Percentiles rank a stretch among this genome's conserved stretches.
These are phyloP conservation scores for Callosobruchus maculatus DNA, from an alignment of 2,888 invertebrate genomes.

Conservation along the genomic window DNA sequence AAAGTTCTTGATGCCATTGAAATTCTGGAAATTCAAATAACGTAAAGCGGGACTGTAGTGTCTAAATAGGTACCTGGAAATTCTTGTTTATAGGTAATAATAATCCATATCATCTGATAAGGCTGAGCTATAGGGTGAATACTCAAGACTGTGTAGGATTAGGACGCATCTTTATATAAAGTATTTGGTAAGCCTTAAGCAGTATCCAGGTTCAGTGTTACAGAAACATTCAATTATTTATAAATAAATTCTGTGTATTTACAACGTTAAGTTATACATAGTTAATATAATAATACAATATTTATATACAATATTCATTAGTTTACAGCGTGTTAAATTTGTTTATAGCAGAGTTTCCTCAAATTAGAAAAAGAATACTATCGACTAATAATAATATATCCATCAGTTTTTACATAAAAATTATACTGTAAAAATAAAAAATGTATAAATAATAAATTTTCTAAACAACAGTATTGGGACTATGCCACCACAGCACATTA, in stretches of 20 bases:
- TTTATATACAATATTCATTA: constrained; percentile 24
- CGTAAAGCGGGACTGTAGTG: too few relatives aligned
- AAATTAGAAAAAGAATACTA: not conserved
- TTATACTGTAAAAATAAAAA: not conserved
- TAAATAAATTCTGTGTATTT: constrained; percentile 25
- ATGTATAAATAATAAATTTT: not conserved
- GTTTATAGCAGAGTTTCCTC: constrained; percentile 11
- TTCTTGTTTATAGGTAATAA: too few relatives aligned
- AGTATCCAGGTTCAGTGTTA: not conserved
- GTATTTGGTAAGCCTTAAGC: too few relatives aligned
- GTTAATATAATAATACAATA: constrained; percentile 24
- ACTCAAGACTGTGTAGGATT: too few relatives aligned
- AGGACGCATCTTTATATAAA: too few relatives aligned
- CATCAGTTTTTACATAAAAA: not conserved
- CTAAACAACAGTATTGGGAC: not conserved
- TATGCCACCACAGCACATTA: not conserved
- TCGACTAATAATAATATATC: not conserved
- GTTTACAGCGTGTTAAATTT: constrained; percentile 18
- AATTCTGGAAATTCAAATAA: too few relatives aligned
- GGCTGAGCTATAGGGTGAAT: too few relatives aligned
- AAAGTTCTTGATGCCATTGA: too few relatives aligned
- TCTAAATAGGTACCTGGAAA: too few relatives aligned
- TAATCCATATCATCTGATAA: too few relatives aligned
- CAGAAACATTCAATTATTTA: constrained; percentile 5
- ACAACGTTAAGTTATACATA: constrained; percentile 22